Evolutionary conservation across 2,888 invertebrate species (phyloP).

Genomic region (Lithosia quadra): DNA sequence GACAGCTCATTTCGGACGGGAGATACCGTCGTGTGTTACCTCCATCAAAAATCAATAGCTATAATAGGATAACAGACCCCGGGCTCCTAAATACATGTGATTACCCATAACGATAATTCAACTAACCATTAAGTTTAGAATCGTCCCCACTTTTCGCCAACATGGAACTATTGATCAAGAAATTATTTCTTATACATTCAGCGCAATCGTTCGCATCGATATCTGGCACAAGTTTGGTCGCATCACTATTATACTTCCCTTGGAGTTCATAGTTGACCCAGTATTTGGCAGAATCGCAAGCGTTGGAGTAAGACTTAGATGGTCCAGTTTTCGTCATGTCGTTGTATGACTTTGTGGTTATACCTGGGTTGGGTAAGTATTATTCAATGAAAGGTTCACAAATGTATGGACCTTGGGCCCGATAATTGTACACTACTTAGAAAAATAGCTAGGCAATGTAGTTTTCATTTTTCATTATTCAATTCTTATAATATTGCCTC

Average conservation of each 20-base stretch:
- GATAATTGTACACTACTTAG: too few species aligned
- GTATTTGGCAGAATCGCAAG: slow-evolving; percentile 46
- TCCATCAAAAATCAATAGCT: too few species aligned
- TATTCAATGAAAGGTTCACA: too few species aligned
- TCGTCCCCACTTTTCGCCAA: slow-evolving; percentile 51
- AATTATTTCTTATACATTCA: slow-evolving; percentile 63
- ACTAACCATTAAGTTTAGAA: slow-evolving; percentile 54
- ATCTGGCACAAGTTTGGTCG: slow-evolving; percentile 39
- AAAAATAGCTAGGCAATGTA: too few species aligned
- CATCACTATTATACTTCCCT: slow-evolving; percentile 26
- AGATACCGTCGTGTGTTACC: too few species aligned
- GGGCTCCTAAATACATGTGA: too few species aligned
- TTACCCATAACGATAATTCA: neutral
- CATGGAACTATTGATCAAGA: slow-evolving; percentile 55
- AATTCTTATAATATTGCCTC: too few species aligned
- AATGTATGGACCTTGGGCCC: too few species aligned
- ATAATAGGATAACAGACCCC: too few species aligned
- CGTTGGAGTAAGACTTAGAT: slow-evolving; percentile 45
- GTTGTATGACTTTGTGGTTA: slow-evolving; percentile 28
- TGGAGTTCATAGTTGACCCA: slow-evolving; percentile 43
- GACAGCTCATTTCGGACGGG: too few species aligned
- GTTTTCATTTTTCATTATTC: too few species aligned
- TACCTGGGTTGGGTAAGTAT: neutral
- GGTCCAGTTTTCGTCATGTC: slow-evolving; percentile 38
- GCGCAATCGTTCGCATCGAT: slow-evolving; percentile 56